These are phyloP conservation scores for Neomonachus schauinslandi DNA, from an alignment of 2,113 vertebrate species.

Conservation along the genomic window DNA sequence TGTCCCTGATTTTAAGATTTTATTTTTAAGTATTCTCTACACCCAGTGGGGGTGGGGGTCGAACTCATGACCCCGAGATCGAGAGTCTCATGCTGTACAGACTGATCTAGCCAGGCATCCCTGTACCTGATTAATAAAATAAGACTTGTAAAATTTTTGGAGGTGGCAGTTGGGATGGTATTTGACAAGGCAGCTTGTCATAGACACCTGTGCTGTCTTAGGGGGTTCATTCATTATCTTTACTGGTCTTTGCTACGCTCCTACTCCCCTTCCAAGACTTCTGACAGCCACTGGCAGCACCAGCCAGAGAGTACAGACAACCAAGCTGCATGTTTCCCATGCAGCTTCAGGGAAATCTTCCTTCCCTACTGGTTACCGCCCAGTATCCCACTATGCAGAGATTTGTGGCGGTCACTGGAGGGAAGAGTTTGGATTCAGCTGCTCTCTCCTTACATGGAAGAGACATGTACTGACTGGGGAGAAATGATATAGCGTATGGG, in stretches of 20 bases:
- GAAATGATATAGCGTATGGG: rapidly evolving
- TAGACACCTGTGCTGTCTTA: not conserved
- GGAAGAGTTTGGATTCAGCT: not conserved
- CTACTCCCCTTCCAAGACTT: not conserved
- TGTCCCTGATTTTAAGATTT: not conserved
- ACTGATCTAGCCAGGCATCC: not conserved
- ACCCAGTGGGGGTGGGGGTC: not conserved
- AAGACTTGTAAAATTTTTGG: not conserved
- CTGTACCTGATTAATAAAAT: conserved; percentile 24
- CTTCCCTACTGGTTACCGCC: rapidly evolving
- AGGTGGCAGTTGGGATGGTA: not conserved
- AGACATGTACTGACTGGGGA: not conserved
- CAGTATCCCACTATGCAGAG: too few species aligned
- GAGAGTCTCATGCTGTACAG: not conserved
- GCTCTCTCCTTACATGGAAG: not conserved
- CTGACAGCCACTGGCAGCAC: not conserved
- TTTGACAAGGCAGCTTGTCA: not conserved
- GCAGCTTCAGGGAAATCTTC: not conserved
- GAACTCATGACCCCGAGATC: not conserved
- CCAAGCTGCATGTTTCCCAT: not conserved
- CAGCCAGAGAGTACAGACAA: too few species aligned
- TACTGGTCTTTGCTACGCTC: not conserved
- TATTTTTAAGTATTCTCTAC: not conserved
- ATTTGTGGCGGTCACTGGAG: not conserved
- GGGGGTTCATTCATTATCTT: not conserved